A percentile compares a stretch with the other conserved stretches of the same genome.
These are phyloP conservation scores for Phoeniculus purpureus DNA, from an alignment of 2,797 vertebrate genomes.

Conservation along the genomic window DNA sequence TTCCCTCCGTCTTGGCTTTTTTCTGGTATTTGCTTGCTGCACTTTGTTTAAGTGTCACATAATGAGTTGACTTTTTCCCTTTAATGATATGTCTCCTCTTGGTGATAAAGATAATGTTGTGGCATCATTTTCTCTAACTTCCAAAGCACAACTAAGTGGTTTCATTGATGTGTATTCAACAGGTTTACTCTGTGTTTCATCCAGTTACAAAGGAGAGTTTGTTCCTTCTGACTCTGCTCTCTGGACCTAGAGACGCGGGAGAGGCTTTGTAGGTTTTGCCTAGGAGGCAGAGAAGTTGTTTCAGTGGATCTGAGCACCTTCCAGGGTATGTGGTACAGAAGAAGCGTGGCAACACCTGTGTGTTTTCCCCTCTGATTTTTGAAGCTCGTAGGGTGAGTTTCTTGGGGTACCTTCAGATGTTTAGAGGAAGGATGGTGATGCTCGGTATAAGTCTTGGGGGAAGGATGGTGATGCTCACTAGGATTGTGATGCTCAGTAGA, in stretches of 20 bases:
- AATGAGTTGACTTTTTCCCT: neutral
- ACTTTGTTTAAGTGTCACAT: neutral
- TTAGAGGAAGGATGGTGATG: neutral
- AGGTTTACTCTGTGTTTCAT: neutral
- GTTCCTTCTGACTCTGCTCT: neutral
- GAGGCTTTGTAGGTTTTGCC: neutral
- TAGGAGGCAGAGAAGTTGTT: neutral
- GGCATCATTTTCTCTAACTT: neutral
- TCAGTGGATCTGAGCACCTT: neutral
- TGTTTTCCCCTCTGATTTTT: neutral
- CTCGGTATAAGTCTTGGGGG: no score
- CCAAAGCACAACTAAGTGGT: neutral
- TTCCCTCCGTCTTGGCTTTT: neutral
- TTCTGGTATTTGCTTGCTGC: neutral
- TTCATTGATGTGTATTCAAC: neutral
- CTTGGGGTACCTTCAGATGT: neutral
- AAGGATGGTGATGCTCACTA: no score
- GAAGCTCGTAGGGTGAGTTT: neutral
- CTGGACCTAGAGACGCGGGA: neutral
- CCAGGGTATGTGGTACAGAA: neutral
- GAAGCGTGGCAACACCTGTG: neutral
- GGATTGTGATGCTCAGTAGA: no score
- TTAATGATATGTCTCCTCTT: neutral
- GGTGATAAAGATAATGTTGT: neutral
- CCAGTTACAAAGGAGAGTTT: neutral